Evolutionary conservation across 1,140 invertebrate species (phyloP).

Genomic region (Chionoecetes opilio): DNA sequence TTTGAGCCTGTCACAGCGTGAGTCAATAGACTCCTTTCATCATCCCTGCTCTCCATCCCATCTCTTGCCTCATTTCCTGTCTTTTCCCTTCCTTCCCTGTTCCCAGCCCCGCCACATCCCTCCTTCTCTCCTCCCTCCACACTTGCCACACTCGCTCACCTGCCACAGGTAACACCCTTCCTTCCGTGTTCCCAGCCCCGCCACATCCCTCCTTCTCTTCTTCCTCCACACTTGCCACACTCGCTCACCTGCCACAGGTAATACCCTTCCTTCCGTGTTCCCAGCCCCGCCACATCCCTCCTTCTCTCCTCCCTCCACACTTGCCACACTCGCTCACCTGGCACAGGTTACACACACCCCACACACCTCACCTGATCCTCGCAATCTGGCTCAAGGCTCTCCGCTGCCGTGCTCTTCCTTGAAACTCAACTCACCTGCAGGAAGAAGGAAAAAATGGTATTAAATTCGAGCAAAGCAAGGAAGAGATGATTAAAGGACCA

Average conservation of each 20-base stretch:
- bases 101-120: too few species aligned
- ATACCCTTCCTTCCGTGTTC: too few species aligned
- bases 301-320: background rate
- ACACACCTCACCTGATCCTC: background rate
- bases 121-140: too few species aligned
- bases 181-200: too few species aligned
- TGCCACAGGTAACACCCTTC: too few species aligned
- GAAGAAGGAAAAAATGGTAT: background rate
- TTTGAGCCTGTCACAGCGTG: too few species aligned
- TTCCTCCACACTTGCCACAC: too few species aligned
- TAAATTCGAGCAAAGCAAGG: background rate
- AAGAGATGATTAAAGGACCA: background rate
- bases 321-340: background rate
- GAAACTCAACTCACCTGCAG: background rate
- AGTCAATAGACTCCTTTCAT: background rate
- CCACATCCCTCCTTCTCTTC: too few species aligned
- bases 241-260: too few species aligned
- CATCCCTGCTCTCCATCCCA: background rate
- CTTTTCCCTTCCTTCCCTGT: too few species aligned
- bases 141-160: too few species aligned
- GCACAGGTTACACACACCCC: background rate
- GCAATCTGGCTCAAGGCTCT: background rate
- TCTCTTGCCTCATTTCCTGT: background rate
- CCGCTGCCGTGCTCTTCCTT: slow-evolving; percentile 11
- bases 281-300: background rate